phyloP scores from a whole-genome alignment of 1,140 invertebrate species.

The Oscheius sp. region DNA sequence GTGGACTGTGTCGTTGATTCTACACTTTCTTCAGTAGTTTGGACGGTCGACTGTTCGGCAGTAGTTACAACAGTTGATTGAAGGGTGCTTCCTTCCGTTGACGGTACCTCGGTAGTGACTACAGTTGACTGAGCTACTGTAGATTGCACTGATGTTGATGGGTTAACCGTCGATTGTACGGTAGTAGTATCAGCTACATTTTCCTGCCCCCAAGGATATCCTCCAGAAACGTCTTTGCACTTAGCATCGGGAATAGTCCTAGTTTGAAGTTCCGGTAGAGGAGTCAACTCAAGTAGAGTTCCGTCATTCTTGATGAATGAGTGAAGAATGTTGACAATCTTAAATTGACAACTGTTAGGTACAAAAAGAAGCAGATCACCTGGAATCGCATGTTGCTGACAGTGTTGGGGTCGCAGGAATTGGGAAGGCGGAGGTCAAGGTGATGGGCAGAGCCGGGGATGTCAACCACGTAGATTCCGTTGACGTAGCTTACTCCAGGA shows the following conservation, averaged over 20 bases:
- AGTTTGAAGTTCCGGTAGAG: background rate
- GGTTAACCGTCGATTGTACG: too few species aligned
- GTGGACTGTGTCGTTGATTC: too few species aligned
- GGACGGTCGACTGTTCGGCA: too few species aligned
- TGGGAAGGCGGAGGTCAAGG: constrained; percentile 76
- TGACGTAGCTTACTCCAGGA: constrained; percentile 9
- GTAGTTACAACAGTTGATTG: too few species aligned
- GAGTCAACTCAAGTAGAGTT: background rate
- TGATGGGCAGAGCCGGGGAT: constrained; percentile 73
- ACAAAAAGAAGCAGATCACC: background rate
- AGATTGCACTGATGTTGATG: too few species aligned
- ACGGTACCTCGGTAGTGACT: too few species aligned
- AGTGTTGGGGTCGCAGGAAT: constrained; percentile 72
- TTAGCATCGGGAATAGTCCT: background rate
- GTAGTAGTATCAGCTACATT: too few species aligned
- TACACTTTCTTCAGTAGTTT: too few species aligned
- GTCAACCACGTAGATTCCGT: constrained; percentile 31
- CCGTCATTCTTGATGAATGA: constrained; percentile 5
- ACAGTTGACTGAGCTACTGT: too few species aligned
- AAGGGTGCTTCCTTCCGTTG: too few species aligned
- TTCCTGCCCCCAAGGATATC: constrained; percentile 27
- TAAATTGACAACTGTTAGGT: background rate
- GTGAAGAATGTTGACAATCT: constrained; percentile 22
- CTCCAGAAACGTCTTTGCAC: constrained; percentile 10
- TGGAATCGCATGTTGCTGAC: constrained; percentile 70